Evolutionary conservation across 2,113 vertebrate genomes (phyloP), one percentile per base, ranked within the genome.

Genomic region (Anoplopoma fimbria): DNA sequence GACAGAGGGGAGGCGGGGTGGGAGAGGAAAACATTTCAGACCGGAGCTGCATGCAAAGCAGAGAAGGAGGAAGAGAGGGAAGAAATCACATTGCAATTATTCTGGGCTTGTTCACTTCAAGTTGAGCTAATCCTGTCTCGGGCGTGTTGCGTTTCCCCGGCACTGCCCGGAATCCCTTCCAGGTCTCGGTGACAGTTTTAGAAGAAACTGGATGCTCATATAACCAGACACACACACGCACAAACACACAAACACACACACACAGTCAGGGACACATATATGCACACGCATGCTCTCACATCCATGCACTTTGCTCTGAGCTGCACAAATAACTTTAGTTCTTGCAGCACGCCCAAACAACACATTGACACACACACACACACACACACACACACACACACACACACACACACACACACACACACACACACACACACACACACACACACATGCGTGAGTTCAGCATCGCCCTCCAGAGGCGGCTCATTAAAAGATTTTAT

Each of bases 401-500:
- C 36, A 23, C 14, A 75, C 40, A 15, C 25, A 27, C 62, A 13
- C 42, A 27, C 75, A 63, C 58, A 31, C 36, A 53, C 27, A 2
- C 25, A 38, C 47, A 63, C 69, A 33, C 36, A 53, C 38, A 73
- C 47, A 60, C 6, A 23, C 25, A 17, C 31, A 69, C 55, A 21
- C n/a, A 69, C 12, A 23, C n/a, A n/a, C n/a, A n/a, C n/a, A n/a
- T n/a, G n/a, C n/a, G n/a, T n/a, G 58, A n/a, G 21, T 77, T 79
- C 42, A 76, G 81, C 42, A 34, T 67, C n/a, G 25, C 68, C 82
- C 90, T 92, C 64, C 86, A 86, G 91, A 90, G 70, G 67, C 76
- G 87, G 74, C 90, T 93, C 90, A 90, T 93, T 93, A 89, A 86
- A 93, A 90, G 61, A 91, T 87, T 92, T 86, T 85, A 93, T 93